A percentile compares a stretch with the other conserved stretches of the same genome.
phyloP scores from a whole-genome alignment of 2,888 invertebrate genomes.

The Cephus spinipes region DNA sequence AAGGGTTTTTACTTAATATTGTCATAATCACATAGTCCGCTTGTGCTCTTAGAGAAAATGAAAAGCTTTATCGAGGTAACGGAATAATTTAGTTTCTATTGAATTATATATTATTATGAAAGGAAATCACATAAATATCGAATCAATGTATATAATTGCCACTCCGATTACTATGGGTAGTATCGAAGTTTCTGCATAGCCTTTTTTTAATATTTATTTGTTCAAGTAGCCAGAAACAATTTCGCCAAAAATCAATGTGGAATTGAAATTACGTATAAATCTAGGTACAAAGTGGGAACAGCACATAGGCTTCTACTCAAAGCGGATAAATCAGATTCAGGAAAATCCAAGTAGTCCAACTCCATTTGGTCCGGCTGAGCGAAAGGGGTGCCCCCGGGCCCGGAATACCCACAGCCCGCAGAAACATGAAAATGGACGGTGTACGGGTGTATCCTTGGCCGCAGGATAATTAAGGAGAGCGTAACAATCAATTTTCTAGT shows the following conservation, averaged over 20 bases:
- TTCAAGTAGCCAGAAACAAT: neutral
- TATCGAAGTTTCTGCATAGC: neutral
- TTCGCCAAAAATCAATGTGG: neutral
- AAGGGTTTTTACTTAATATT: neutral
- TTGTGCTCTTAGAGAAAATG: neutral
- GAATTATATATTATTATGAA: neutral
- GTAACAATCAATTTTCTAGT: constrained; percentile 57
- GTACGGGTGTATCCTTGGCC: neutral
- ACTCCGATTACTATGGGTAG: neutral
- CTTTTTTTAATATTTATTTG: neutral
- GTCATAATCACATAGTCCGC: neutral
- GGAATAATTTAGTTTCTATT: neutral
- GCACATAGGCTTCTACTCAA: neutral
- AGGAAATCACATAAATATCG: neutral
- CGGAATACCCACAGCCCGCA: neutral
- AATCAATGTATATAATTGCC: neutral
- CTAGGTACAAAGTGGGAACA: neutral
- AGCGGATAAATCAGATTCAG: neutral
- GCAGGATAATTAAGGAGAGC: constrained; percentile 47
- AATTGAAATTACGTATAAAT: neutral
- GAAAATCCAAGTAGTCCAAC: neutral
- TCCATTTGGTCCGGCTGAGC: neutral
- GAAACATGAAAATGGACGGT: neutral
- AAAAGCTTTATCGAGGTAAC: neutral
- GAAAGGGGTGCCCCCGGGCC: neutral